Conservation (phyloP, 2,113 vertebrate species). For the Miniopterus natalensis region DNA sequence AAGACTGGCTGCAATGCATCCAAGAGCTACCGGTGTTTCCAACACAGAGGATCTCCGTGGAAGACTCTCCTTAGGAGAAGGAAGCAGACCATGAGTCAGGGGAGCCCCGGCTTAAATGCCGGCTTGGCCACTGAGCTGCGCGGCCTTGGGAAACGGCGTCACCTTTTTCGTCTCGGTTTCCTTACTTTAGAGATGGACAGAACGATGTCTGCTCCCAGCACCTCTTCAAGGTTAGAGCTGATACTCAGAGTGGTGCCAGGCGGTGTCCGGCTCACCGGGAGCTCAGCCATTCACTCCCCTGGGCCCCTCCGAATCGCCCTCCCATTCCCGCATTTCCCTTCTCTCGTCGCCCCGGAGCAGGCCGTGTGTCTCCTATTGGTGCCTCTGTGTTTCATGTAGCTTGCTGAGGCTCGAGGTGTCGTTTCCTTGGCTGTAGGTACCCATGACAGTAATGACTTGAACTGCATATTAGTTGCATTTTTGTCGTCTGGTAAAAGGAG, state of each 20-base stretch:
- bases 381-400: not conserved
- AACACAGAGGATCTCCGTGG: not conserved
- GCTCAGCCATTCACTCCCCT: not conserved
- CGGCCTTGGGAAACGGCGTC: not conserved
- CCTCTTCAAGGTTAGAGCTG: not conserved
- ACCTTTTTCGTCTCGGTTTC: not conserved
- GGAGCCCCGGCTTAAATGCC: not conserved
- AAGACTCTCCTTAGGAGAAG: not conserved
- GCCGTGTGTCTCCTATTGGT: not conserved
- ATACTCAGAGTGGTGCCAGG: not conserved
- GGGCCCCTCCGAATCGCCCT: not conserved
- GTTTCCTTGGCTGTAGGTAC: not conserved
- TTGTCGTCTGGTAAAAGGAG: not conserved
- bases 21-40: not conserved
- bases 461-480: not conserved
- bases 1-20: not conserved
- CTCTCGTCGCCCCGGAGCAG: not conserved
- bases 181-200: not conserved
- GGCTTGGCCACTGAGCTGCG: not conserved
- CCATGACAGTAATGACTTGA: not conserved
- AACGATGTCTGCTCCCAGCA: not conserved
- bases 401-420: not conserved
- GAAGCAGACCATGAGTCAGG: not conserved
- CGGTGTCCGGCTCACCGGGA: not conserved
- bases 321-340: too few relatives aligned